Percentiles rank a stretch among this genome's conserved stretches.
These are phyloP conservation scores for Todus mexicanus DNA, from an alignment of 2,797 vertebrate genomes.

Conservation along the genomic window DNA sequence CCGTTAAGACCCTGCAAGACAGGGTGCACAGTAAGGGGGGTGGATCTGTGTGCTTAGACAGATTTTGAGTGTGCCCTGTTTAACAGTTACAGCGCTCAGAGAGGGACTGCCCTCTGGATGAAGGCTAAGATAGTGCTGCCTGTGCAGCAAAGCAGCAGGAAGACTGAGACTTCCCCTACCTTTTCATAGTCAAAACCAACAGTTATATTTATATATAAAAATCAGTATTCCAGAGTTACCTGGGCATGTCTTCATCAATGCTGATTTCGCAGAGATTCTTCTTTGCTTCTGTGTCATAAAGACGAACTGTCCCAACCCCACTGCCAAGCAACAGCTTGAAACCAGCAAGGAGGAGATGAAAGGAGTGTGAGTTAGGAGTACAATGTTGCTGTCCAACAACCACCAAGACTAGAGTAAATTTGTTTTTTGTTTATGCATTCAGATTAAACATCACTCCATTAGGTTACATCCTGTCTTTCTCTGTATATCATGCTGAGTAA, in stretches of 20 bases:
- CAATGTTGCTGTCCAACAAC: neutral
- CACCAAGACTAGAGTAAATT: neutral
- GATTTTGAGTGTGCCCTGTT: neutral
- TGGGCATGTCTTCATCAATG: slow-evolving; percentile 89
- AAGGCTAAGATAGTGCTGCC: neutral
- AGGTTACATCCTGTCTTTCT: neutral
- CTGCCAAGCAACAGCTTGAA: slow-evolving; percentile 91
- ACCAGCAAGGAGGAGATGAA: neutral
- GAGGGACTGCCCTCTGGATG: neutral
- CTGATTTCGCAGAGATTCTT: slow-evolving; percentile 96
- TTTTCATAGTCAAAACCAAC: neutral
- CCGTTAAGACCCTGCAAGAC: neutral
- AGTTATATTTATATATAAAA: neutral
- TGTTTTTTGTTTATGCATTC: neutral
- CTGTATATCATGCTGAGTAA: neutral
- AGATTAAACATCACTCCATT: neutral
- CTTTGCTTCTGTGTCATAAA: slow-evolving; percentile 98
- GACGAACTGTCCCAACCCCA: slow-evolving; percentile 89
- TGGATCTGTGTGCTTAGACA: neutral
- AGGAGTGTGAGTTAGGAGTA: neutral
- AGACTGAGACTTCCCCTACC: neutral
- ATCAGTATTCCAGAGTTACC: slow-evolving; percentile 72
- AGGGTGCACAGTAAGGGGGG: neutral
- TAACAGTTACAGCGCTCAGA: neutral
- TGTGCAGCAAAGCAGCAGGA: neutral